These are phyloP conservation scores for Leptinotarsa peninsularis DNA, from an alignment of 2,888 invertebrate genomes.

Conservation along the genomic window DNA sequence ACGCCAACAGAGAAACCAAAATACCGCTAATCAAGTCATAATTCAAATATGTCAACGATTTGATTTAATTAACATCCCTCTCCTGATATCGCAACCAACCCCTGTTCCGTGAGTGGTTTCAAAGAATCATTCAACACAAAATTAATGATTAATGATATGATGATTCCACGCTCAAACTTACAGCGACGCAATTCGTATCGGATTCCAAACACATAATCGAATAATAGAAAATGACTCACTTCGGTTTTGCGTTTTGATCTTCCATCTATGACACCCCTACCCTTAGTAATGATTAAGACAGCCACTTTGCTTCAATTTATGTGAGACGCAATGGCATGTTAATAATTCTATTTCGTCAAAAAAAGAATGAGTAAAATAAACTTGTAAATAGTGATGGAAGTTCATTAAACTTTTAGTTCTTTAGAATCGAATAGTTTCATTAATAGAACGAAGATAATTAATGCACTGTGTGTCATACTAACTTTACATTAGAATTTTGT, in stretches of 20 bases:
- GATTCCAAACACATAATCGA: slow-evolving; percentile 43
- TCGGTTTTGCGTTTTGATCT: slow-evolving; percentile 44
- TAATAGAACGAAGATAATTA: no score
- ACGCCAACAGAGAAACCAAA: background rate
- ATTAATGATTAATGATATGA: slow-evolving; percentile 30
- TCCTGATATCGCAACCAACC: background rate
- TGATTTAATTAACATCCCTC: slow-evolving; percentile 14
- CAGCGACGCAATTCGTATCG: slow-evolving; percentile 37
- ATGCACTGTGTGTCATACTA: no score
- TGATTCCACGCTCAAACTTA: slow-evolving; percentile 12
- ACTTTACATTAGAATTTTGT: no score
- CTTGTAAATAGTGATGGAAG: background rate
- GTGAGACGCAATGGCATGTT: slow-evolving; percentile 42
- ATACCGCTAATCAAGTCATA: background rate
- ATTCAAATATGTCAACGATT: slow-evolving; percentile 5
- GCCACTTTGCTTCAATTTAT: slow-evolving; percentile 31
- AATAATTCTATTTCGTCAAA: slow-evolving; percentile 34
- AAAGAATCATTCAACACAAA: slow-evolving; percentile 22
- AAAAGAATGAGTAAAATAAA: slow-evolving; percentile 13
- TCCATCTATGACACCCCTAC: slow-evolving; percentile 47
- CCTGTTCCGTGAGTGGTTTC: slow-evolving; percentile 1
- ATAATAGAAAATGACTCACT: slow-evolving; percentile 46
- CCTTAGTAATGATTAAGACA: slow-evolving; percentile 33
- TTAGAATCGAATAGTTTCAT: no score
- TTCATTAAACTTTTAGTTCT: background rate